These are phyloP conservation scores for Sinhomidia bicolor DNA, from an alignment of 2,888 invertebrate genomes.

Conservation along the genomic window DNA sequence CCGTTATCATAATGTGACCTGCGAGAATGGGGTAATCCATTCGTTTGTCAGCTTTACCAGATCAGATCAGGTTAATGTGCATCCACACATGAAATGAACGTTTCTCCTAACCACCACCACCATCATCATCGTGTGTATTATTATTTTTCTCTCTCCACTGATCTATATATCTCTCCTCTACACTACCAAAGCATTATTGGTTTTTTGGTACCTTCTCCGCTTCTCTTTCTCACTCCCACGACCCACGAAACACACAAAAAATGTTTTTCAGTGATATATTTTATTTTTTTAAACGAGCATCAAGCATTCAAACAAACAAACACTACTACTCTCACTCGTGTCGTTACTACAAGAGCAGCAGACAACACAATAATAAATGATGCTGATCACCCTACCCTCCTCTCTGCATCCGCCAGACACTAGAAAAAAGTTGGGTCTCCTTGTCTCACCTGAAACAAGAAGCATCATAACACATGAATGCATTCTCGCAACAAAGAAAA, in stretches of 20 bases:
- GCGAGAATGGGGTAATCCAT: conserved; percentile 40
- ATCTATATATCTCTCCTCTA: background rate
- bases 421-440: background rate
- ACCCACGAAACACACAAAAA: background rate
- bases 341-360: conserved; percentile 41
- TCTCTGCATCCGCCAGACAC: conserved; percentile 37
- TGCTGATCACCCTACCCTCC: conserved; percentile 52
- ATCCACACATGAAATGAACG: conserved; percentile 31
- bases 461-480: background rate
- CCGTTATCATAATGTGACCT: conserved; percentile 22
- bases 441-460: conserved; percentile 58
- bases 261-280: conserved; percentile 4
- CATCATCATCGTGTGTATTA: background rate
- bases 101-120: background rate
- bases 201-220: no score
- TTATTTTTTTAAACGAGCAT: background rate
- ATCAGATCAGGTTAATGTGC: conserved; percentile 29
- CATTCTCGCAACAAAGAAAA: conserved; percentile 43
- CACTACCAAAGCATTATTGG: no score
- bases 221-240: conserved; percentile 1
- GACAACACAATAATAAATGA: conserved; percentile 48
- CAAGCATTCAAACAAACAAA: conserved; percentile 45
- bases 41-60: background rate
- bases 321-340: background rate
- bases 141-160: no score